Base-by-base conservation (phyloP, 2,888 invertebrate species). In the Parascotia fuliginaria region DNA sequence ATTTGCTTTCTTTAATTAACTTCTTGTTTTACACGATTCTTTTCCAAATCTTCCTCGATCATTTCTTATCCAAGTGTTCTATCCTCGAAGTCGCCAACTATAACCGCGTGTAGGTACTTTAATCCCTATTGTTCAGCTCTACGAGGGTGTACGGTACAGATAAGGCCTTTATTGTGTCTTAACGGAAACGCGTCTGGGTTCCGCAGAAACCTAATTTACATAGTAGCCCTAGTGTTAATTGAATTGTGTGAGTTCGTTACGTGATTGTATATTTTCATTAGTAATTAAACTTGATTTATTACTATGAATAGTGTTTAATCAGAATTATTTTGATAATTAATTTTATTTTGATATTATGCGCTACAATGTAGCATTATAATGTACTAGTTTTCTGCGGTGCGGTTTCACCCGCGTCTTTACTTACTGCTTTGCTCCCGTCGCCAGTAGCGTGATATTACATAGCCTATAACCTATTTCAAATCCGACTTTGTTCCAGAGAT, bases 151-250 rank as follows among this genome's bases (percentile, higher is more conserved):
- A 72, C 68, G 60, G 57, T 44, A 42, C 55, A 68, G 75, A 77
- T 77, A 76, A 72, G 70, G 65, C 55, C 69, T 65, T 61, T 66
- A 74, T 76, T 76, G 75, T 78, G 72, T 75, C 75, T 73, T 65
- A 62, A 67, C 70, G 74, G 72, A 66, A 60, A 57, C 63, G 65
- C 72, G 60, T 57, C 55, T 48, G 66, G 65, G 65, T 63, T 65
- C 64, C 63, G 62, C 55, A 65, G 62, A 70, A 61, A 71, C 62
- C 75, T 78, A 72, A 79, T 81, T 81, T 80, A 77, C 80, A 81
- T 80, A 78, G 70, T 65, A 59, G 46, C 61, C 66, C 40, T 61
- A 61, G 54, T 54, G 60, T 71, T 79, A 79, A 79, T 79, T 77
- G 79, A 79, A 79, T 75, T 65, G 70, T 52, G 65, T 64, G 45